A percentile compares a stretch with the other conserved stretches of the same genome.
These are phyloP conservation scores for Omphaloscelis lunosa DNA, from an alignment of 2,888 invertebrate genomes.

Conservation along the genomic window DNA sequence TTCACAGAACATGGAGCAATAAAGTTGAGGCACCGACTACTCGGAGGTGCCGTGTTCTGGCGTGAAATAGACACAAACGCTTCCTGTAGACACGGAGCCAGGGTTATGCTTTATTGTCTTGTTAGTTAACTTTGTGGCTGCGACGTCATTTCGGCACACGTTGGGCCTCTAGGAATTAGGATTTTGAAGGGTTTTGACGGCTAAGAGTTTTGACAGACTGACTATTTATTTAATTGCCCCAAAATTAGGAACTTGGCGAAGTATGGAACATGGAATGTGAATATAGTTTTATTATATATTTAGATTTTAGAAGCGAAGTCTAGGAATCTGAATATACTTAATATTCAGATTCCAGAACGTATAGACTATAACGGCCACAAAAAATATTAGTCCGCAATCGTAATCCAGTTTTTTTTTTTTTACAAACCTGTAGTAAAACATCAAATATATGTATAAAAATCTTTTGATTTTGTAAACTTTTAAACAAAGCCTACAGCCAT, in stretches of 20 bases:
- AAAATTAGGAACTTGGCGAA: neutral
- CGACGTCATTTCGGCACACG: slow-evolving; percentile 67
- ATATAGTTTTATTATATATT: neutral
- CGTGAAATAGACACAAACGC: slow-evolving; percentile 80
- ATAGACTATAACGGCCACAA: neutral
- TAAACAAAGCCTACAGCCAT: neutral
- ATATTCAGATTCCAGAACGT: too few species aligned
- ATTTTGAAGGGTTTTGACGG: neutral
- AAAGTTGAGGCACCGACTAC: slow-evolving; percentile 41
- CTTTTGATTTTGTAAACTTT: neutral
- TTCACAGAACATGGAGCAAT: slow-evolving; percentile 43
- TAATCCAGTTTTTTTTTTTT: neutral
- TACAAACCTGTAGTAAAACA: neutral
- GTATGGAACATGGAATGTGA: neutral
- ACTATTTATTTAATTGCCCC: neutral
- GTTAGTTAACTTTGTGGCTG: slow-evolving; percentile 79
- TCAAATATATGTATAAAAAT: too few species aligned
- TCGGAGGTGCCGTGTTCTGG: slow-evolving; percentile 61
- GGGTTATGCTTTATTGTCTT: slow-evolving; percentile 84
- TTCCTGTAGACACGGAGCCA: slow-evolving; percentile 76
- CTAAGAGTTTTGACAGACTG: too few species aligned
- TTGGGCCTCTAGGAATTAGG: slow-evolving; percentile 35
- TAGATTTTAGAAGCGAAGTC: neutral
- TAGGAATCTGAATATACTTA: neutral
- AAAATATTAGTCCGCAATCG: neutral